Evolutionary conservation across 2,113 vertebrate genomes (phyloP).

Genomic region (Sylvia atricapilla): DNA sequence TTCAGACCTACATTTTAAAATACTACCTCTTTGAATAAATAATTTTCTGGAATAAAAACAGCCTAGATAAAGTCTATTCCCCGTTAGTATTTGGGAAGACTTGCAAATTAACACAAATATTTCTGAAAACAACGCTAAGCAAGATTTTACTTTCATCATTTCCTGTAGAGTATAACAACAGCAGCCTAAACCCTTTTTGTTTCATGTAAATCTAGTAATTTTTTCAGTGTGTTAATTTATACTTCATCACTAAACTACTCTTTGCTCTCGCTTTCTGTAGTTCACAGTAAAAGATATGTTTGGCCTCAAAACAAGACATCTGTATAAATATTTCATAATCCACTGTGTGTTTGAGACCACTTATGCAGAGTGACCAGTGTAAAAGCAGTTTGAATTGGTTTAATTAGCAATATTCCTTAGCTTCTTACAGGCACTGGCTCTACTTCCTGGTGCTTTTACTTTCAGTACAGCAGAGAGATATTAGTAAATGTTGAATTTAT

Average conservation of each 20-base stretch:
- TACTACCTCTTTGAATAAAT: neutral
- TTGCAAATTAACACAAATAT: neutral
- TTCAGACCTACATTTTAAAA: neutral
- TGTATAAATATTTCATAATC: slow-evolving; percentile 11
- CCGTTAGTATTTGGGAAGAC: neutral
- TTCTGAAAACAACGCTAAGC: neutral
- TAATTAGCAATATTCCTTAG: neutral
- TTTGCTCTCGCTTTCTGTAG: neutral
- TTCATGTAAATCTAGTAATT: neutral
- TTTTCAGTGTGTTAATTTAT: neutral
- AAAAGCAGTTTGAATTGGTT: neutral
- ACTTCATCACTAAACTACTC: neutral
- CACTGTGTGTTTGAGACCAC: neutral
- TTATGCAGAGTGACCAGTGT: neutral
- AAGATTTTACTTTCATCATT: neutral
- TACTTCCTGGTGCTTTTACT: neutral
- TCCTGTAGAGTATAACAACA: neutral
- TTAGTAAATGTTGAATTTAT: neutral
- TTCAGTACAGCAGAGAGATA: neutral
- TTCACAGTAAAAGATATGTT: neutral
- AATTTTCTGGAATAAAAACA: neutral
- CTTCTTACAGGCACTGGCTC: neutral
- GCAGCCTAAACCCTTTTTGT: neutral
- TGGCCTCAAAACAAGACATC: neutral
- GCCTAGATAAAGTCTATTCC: neutral